Percentiles rank a stretch among this genome's conserved stretches.
Evolutionary conservation across 1,140 invertebrate species (phyloP).

Genomic region (Leptopilina clavipes): DNA sequence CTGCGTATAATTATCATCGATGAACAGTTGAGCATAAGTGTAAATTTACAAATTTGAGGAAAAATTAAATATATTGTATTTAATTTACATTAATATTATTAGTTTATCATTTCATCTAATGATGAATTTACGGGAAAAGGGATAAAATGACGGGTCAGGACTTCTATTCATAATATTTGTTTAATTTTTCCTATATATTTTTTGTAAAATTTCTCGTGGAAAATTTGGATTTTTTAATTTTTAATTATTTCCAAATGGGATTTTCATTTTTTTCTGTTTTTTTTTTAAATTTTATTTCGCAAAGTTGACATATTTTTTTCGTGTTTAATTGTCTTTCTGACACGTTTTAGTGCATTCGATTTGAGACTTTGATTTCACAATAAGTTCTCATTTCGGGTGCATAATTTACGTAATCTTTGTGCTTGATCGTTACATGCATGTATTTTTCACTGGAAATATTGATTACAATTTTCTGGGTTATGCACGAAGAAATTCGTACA

Average conservation of each 20-base stretch:
- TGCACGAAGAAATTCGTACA: slow-evolving; percentile 13
- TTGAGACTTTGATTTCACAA: slow-evolving; percentile 18
- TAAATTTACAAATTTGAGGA: too few relatives aligned
- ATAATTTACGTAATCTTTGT: slow-evolving; percentile 33
- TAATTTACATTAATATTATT: too few relatives aligned
- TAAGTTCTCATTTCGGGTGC: slow-evolving; percentile 15
- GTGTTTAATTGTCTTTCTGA: not conserved
- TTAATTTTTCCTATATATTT: too few relatives aligned
- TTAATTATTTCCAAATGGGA: not conserved
- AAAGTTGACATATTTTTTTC: not conserved
- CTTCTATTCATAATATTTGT: too few relatives aligned
- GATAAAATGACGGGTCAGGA: too few relatives aligned
- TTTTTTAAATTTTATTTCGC: not conserved
- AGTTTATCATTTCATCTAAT: too few relatives aligned
- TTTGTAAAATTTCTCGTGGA: too few relatives aligned
- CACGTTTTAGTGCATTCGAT: not conserved
- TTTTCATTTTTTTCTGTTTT: not conserved
- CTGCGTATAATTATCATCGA: not conserved
- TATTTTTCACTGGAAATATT: slow-evolving; percentile 26
- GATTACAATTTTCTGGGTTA: slow-evolving; percentile 31
- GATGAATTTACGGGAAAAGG: too few relatives aligned
- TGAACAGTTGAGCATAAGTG: too few relatives aligned
- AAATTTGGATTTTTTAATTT: too few relatives aligned
- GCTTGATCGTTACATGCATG: slow-evolving; percentile 22
- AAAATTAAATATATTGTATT: too few relatives aligned